Percentiles rank a stretch among this genome's conserved stretches.
These are phyloP conservation scores for Scaptomyza tumidula DNA, from an alignment of 2,888 invertebrate species.

Conservation along the genomic window DNA sequence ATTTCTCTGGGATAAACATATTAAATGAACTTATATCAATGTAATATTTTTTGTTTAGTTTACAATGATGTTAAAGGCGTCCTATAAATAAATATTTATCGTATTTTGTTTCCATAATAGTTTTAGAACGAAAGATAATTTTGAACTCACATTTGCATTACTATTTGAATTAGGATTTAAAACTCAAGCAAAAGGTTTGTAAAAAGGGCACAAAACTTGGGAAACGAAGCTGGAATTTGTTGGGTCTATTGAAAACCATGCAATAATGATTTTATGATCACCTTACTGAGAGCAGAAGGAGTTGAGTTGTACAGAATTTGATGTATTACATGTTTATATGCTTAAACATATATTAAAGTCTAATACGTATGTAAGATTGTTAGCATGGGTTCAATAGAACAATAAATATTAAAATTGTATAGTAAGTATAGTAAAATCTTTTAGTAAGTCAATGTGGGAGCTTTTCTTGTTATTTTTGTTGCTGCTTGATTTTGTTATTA, in stretches of 20 bases:
- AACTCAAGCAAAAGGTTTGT: background rate
- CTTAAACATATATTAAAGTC: no score
- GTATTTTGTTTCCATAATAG: background rate
- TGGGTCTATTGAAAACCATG: background rate
- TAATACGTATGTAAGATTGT: background rate
- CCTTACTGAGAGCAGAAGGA: constrained; percentile 18
- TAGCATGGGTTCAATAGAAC: constrained; percentile 27
- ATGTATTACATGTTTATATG: background rate
- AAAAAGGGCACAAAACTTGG: background rate
- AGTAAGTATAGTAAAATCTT: constrained; percentile 25
- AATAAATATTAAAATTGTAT: constrained; percentile 22
- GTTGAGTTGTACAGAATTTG: no score
- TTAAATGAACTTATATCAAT: no score
- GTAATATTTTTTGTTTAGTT: no score
- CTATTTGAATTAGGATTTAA: no score
- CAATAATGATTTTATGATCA: background rate
- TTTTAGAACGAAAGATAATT: background rate
- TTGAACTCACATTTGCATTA: no score
- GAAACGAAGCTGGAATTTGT: constrained; percentile 1
- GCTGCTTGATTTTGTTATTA: constrained; percentile 6
- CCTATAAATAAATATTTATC: no score
- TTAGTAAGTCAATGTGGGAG: constrained; percentile 36
- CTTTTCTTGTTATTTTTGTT: constrained; percentile 6
- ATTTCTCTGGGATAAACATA: no score
- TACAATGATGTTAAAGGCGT: no score